These are phyloP conservation scores for Stictocephala bisonia DNA, from an alignment of 2,888 invertebrate species.

Conservation along the genomic window DNA sequence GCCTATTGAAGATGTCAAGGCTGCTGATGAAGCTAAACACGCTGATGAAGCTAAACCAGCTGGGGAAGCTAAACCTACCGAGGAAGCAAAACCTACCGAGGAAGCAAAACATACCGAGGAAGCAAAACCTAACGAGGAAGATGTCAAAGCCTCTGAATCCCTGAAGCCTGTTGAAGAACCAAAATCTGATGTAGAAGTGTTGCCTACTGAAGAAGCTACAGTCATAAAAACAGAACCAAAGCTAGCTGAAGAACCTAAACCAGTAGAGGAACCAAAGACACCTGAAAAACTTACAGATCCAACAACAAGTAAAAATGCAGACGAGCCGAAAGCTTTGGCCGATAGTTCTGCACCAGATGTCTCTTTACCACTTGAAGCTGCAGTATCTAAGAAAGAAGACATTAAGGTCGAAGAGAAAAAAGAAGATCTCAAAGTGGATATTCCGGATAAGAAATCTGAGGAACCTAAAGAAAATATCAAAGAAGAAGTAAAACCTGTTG, in stretches of 20 bases:
- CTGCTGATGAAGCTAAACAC: conserved; percentile 29
- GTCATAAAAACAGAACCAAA: conserved; percentile 55
- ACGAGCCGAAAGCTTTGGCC: conserved; percentile 54
- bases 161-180: conserved; percentile 51
- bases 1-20: conserved; percentile 36
- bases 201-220: conserved; percentile 48
- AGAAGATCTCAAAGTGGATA: conserved; percentile 44
- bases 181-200: no score
- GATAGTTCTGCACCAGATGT: conserved; percentile 53
- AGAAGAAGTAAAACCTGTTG: conserved; percentile 52
- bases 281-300: conserved; percentile 54
- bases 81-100: conserved; percentile 56
- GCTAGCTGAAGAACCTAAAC: conserved; percentile 49
- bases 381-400: conserved; percentile 54
- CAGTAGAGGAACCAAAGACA: conserved; percentile 52
- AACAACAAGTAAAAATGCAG: conserved; percentile 1
- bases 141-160: conserved; percentile 48
- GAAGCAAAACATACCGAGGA: conserved; percentile 47
- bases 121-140: conserved; percentile 47
- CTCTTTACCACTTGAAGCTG: conserved; percentile 31
- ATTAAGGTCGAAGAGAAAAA: conserved; percentile 36
- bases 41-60: conserved; percentile 41
- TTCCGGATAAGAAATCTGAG: conserved; percentile 46
- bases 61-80: conserved; percentile 42
- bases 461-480: conserved; percentile 55